phyloP scores from a whole-genome alignment of 2,888 invertebrate species.

The Himalopsyche anomala region DNA sequence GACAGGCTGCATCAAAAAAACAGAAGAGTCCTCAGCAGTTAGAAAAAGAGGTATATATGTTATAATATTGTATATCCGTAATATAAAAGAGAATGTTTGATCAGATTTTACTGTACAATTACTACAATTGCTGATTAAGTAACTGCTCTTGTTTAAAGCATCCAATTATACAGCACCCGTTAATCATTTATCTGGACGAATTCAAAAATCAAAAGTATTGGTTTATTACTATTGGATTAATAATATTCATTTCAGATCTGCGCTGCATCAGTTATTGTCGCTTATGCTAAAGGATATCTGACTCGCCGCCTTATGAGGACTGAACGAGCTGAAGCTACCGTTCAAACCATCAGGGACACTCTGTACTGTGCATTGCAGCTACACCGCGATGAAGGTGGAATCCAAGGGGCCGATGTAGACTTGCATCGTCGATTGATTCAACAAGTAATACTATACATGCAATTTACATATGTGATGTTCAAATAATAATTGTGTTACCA shows the following conservation, averaged over 20 bases:
- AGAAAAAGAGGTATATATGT: conserved; percentile 56
- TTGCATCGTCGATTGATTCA: conserved; percentile 85
- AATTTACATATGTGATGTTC: too few species aligned
- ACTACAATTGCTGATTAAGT: too few species aligned
- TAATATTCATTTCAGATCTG: conserved; percentile 68
- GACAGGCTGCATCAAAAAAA: conserved; percentile 12
- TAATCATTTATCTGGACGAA: too few species aligned
- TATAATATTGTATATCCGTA: too few species aligned
- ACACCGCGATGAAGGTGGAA: conserved; percentile 79
- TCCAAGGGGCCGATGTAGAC: conserved; percentile 82
- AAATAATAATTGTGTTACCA: too few species aligned
- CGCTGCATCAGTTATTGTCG: conserved; percentile 83
- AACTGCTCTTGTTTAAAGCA: too few species aligned
- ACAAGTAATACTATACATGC: conserved; percentile 75
- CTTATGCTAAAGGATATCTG: conserved; percentile 85
- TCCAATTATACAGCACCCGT: too few species aligned
- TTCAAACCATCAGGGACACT: conserved; percentile 88
- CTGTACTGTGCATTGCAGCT: conserved; percentile 85
- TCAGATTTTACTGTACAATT: too few species aligned
- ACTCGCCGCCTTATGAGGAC: conserved; percentile 88
- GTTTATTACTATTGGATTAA: too few species aligned
- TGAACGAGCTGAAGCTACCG: conserved; percentile 86
- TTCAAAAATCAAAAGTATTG: too few species aligned
- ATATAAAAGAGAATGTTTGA: too few species aligned
- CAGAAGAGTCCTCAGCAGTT: conserved; percentile 56